Percentiles rank a stretch among this genome's conserved stretches.
These are phyloP conservation scores for Lasius platythorax DNA, from an alignment of 2,888 invertebrate species.

Conservation along the genomic window DNA sequence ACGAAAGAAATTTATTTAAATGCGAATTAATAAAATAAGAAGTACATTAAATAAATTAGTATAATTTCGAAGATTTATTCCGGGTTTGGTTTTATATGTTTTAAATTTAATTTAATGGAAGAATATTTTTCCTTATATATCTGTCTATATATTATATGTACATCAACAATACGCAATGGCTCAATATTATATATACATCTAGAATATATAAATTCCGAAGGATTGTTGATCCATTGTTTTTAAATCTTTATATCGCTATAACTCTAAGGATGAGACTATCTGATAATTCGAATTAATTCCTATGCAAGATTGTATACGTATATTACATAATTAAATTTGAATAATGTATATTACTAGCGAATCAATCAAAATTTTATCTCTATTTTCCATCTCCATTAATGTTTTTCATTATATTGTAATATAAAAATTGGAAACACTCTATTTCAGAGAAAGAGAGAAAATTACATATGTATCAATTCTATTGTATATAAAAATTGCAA, in stretches of 20 bases:
- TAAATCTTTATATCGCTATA: no score
- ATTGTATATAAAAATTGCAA: constrained; percentile 8
- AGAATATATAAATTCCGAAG: no score
- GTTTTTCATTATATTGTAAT: neutral
- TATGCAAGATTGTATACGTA: neutral
- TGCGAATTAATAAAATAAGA: neutral
- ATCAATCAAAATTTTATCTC: neutral
- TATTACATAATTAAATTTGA: neutral
- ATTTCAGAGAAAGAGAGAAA: neutral
- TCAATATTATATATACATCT: no score
- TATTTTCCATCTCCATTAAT: neutral
- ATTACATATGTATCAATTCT: neutral
- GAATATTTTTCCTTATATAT: no score
- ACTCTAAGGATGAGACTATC: neutral
- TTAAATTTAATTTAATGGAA: neutral
- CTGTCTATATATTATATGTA: no score
- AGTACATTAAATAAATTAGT: neutral
- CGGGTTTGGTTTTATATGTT: neutral
- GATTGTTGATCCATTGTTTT: no score
- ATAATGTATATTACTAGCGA: neutral
- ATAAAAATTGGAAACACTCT: no score
- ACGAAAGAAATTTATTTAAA: neutral
- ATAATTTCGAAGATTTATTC: constrained; percentile 3
- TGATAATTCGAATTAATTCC: neutral
- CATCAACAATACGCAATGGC: no score